Percentiles rank a stretch among this genome's conserved stretches.
phyloP scores from a whole-genome alignment of 2,797 vertebrate species.

The Sebastes itinus region DNA sequence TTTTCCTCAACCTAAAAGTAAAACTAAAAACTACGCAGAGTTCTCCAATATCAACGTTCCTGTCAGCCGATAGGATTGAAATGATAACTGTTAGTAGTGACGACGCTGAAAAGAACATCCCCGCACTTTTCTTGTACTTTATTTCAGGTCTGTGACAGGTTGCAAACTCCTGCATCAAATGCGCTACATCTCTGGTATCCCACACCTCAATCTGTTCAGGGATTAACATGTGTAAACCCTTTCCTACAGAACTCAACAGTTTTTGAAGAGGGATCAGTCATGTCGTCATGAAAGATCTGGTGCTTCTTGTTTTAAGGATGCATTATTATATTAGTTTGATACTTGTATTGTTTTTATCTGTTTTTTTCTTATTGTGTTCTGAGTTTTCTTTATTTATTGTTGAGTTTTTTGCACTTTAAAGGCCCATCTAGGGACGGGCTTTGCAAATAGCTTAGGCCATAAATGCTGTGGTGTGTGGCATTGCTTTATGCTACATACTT shows the following conservation, averaged over 20 bases:
- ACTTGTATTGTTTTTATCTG: background rate
- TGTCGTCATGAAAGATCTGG: background rate
- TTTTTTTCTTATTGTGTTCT: background rate
- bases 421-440: too few species aligned
- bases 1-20: too few species aligned
- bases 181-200: fast-evolving
- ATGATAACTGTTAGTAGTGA: background rate
- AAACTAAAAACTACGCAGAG: too few species aligned
- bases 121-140: background rate
- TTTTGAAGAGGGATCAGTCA: background rate
- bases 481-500: background rate
- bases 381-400: background rate
- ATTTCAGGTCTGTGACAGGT: background rate
- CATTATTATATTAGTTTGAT: background rate
- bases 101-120: background rate
- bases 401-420: background rate
- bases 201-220: background rate
- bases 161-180: background rate
- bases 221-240: background rate
- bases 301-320: background rate
- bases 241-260: background rate
- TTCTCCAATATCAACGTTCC: too few species aligned
- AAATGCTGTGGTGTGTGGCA: background rate
- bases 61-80: background rate
- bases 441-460: background rate